phyloP scores from a whole-genome alignment of 2,113 vertebrate genomes.

The Calyptommatus sinebrachiatus region DNA sequence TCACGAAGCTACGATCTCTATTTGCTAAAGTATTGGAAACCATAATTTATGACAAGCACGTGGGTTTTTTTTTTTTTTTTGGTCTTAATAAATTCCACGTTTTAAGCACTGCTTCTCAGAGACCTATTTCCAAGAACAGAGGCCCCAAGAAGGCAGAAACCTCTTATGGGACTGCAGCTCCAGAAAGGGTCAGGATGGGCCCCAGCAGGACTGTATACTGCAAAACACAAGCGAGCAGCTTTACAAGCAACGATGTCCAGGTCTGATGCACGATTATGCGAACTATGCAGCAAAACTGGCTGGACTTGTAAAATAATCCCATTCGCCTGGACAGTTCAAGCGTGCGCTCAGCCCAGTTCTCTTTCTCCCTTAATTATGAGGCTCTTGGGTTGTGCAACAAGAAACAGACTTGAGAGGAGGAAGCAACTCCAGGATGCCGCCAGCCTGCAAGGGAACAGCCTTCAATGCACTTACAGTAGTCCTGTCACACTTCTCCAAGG shows the following conservation, averaged over 20 bases:
- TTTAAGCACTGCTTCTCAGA: not conserved
- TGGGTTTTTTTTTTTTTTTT: not conserved
- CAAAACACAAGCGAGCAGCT: fast-evolving
- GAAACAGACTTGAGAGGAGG: not conserved
- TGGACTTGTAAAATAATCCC: not conserved
- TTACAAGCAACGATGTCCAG: fast-evolving
- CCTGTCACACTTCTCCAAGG: not conserved
- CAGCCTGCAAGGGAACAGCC: not conserved
- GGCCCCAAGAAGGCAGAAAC: not conserved
- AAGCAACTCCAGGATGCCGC: not conserved
- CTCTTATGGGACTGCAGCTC: not conserved
- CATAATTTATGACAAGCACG: not conserved
- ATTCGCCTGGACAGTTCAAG: not conserved
- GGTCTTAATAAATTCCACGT: not conserved
- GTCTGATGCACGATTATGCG: conserved; percentile 32
- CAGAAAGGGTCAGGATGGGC: too few species aligned
- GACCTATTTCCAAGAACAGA: not conserved
- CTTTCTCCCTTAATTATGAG: not conserved
- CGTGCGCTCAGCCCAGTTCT: not conserved
- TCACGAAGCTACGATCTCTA: not conserved
- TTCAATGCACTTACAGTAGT: not conserved
- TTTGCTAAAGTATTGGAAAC: not conserved
- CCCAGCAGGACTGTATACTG: fast-evolving
- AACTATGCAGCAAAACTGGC: conserved; percentile 47
- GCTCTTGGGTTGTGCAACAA: not conserved